Conservation (phyloP, 2,113 vertebrate genomes). For the Pterocles gutturalis region DNA sequence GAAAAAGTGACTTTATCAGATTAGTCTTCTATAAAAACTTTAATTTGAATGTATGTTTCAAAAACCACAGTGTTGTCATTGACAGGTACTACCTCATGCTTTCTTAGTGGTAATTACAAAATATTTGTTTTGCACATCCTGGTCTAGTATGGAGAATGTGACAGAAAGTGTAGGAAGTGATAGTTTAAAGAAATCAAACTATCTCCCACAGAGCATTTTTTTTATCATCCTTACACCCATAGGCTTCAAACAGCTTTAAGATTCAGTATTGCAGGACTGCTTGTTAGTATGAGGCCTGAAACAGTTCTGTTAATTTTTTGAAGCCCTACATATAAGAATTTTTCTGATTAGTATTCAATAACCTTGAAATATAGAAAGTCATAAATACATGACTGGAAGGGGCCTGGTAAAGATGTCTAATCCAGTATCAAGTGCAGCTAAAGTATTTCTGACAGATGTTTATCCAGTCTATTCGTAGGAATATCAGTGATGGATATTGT, state of each 20-base stretch:
- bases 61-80: not conserved
- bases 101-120: not conserved
- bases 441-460: constrained; percentile 36
- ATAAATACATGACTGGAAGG: not conserved
- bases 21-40: not conserved
- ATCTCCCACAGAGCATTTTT: not conserved
- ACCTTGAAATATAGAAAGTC: not conserved
- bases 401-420: not conserved
- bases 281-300: not conserved
- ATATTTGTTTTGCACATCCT: not conserved
- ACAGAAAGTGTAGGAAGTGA: not conserved
- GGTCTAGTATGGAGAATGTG: not conserved
- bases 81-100: not conserved
- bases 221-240: not conserved
- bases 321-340: not conserved
- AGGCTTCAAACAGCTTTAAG: not conserved
- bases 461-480: not conserved
- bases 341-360: not conserved
- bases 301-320: not conserved
- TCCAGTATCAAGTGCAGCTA: not conserved
- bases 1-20: not conserved
- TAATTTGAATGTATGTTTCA: not conserved
- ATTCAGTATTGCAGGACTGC: not conserved
- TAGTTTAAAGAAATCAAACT: not conserved
- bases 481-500: not conserved